Base-by-base conservation (phyloP, 2,113 vertebrate genomes). In the Spilogale gracilis region DNA sequence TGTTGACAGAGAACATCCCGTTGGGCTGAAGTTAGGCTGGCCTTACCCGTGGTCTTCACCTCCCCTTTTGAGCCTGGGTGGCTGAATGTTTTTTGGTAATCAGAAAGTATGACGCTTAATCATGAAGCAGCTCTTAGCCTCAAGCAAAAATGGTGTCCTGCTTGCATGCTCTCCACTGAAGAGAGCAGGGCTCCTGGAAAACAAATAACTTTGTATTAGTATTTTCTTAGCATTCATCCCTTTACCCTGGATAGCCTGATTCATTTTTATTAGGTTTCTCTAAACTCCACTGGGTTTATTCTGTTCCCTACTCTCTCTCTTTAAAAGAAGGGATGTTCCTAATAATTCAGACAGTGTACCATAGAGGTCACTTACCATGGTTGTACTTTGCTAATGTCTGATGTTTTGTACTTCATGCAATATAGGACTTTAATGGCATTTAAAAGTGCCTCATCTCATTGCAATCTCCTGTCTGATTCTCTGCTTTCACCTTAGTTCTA, bases 351-450 rank as follows among this genome's bases (percentile, higher is more conserved):
- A 96, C 20, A 82, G 32, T 60, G 80, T 94, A 38, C 90, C 27
- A 7, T 69, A 81, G 88, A 97, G 93, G 84, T 96, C 80, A 91
- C 54, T 94, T 80, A 54, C 12, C 10, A 3, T 30, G 86, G 48
- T 71, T 80, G 67, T 93, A 48, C 61, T 95, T 90, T n/a, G 96
- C 30, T 94, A 91, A 95, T 82, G 67, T 89, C 67, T 84, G 81
- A 58, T 61, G 48, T 52, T 14, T 65, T 93, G 58, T 21, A 91
- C 52, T 91, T 88, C 82, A 88, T 32, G 82, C 63, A 91, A 32
- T 82, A 61, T 27, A 67, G 56, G 90, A 80, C 27, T 91, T 56
- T 20, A 85, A 69, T 91, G 38, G 27, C 81, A 82, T 73, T 87
- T 78, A 69, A 83, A 87, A 85, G 73, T 61, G 14, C 67, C 76